phyloP scores from a whole-genome alignment of 2,797 vertebrate species.

The Phrynocephalus guinanensis region DNA sequence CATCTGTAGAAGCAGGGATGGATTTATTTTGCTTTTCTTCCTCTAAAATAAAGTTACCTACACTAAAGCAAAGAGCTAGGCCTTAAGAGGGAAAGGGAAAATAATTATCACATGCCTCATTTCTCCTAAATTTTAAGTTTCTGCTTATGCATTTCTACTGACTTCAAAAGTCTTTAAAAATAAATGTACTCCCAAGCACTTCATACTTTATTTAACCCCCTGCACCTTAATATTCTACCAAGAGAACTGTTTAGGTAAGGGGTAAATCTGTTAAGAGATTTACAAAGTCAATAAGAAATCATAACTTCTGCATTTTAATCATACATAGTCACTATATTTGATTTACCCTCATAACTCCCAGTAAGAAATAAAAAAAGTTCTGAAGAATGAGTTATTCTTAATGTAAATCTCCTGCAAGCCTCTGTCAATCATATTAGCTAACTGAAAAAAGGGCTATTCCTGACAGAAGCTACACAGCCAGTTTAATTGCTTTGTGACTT shows the following conservation, averaged over 20 bases:
- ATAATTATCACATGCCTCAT: background rate
- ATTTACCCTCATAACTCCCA: slow-evolving; percentile 74
- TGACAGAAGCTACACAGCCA: slow-evolving; percentile 64
- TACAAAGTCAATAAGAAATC: slow-evolving; percentile 76
- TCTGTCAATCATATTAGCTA: slow-evolving; percentile 75
- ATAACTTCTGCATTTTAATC: slow-evolving; percentile 76
- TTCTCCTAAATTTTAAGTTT: slow-evolving; percentile 16
- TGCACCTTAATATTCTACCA: slow-evolving; percentile 44
- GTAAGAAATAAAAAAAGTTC: slow-evolving; percentile 73
- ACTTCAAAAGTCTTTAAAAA: slow-evolving; percentile 61
- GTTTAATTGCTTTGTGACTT: slow-evolving; percentile 74
- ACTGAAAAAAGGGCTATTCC: slow-evolving; percentile 47
- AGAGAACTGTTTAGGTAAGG: slow-evolving; percentile 61
- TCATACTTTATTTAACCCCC: slow-evolving; percentile 64
- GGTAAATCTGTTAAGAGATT: slow-evolving; percentile 70
- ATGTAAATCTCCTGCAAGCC: slow-evolving; percentile 75
- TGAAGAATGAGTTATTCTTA: slow-evolving; percentile 76
- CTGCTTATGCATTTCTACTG: slow-evolving; percentile 39
- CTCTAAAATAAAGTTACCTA: slow-evolving; percentile 32
- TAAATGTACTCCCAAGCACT: slow-evolving; percentile 36
- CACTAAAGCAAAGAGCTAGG: background rate
- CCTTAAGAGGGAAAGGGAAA: background rate
- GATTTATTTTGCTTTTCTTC: slow-evolving; percentile 13
- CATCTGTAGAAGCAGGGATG: slow-evolving; percentile 14
- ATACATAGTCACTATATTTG: slow-evolving; percentile 66